Base-by-base conservation (phyloP, 2,113 vertebrate species). In the Elachura formosa region DNA sequence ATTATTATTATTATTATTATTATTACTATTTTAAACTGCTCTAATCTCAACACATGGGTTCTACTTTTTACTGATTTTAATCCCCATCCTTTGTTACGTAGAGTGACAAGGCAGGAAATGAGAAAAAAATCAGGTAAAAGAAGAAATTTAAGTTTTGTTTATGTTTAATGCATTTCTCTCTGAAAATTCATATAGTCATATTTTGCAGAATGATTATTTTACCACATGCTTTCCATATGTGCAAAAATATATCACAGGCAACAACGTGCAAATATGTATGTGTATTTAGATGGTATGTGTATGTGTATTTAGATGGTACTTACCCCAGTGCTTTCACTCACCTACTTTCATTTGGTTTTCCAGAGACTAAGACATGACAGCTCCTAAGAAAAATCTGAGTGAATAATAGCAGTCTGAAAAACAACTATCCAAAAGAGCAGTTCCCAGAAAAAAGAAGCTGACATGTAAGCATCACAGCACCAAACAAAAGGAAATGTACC, bases 41-140 rank as follows among this genome's bases (percentile, higher is more conserved):
- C 33, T 73, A 36, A 25, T 21, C 21, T 62, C 40, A 43, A 33
- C 15, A 2, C 15, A 38, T 0, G 0, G 10, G 4, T 45, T 88
- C 34, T 64, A 49, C 4, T 5, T 69, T 48, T 34, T 31, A 11
- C 34, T 0, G 0, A 17, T 38, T 81, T 55, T 66, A n/a, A 5
- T 51, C 5, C 2, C 21, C 23, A 38, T 38, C 2, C 51, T 33
- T 52, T 45, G 33, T 34, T 10, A 14, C 26, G 45, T 8, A 7
- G 19, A 51, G 4, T 24, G 19, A 58, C 15, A n/a, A 24, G 15
- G 19, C 4, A 58, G 18, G 26, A 58, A 45, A 52, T 11, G 24
- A 79, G 21, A 55, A 80, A 14, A 38, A 52, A 54, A 59, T 38
- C 34, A 72, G 10, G 11, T 38, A 46, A 51, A 85, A 11, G 18